These are phyloP conservation scores for Heterocephalus glaber DNA, from an alignment of 2,113 vertebrate species.

Conservation along the genomic window DNA sequence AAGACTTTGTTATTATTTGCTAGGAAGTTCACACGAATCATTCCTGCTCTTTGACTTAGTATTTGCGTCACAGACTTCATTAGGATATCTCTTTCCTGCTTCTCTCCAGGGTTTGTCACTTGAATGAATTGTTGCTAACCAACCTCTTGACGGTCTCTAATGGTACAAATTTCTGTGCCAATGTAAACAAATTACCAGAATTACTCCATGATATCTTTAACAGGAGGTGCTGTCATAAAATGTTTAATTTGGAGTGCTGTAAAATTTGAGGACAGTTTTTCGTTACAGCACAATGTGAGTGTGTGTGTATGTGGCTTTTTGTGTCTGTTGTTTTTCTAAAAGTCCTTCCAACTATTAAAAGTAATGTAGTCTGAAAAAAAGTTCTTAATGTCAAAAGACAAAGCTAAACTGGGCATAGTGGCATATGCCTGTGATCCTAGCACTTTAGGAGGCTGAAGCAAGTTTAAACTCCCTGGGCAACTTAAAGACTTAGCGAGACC, in stretches of 20 bases:
- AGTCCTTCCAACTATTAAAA: constrained; percentile 76
- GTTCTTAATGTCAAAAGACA: background rate
- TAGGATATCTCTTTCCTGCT: constrained; percentile 24
- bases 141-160: constrained; percentile 72
- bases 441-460: background rate
- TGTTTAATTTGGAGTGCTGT: constrained; percentile 66
- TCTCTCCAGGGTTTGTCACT: constrained; percentile 57
- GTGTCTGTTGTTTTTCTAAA: constrained; percentile 69
- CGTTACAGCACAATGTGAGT: constrained; percentile 56
- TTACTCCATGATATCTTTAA: constrained; percentile 30
- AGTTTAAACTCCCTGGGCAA: background rate
- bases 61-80: constrained; percentile 28
- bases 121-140: constrained; percentile 66
- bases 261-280: constrained; percentile 74
- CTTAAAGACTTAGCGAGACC: background rate
- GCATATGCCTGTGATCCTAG: background rate
- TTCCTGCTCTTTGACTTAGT: constrained; percentile 62
- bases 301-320: constrained; percentile 41
- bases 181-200: constrained; percentile 57
- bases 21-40: constrained; percentile 55
- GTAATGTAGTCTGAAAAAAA: constrained; percentile 80
- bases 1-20: constrained; percentile 70
- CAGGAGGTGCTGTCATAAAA: constrained; percentile 68
- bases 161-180: constrained; percentile 75
- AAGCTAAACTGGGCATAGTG: background rate